Base-by-base conservation (phyloP, 2,113 vertebrate genomes). In the Saccopteryx bilineata region DNA sequence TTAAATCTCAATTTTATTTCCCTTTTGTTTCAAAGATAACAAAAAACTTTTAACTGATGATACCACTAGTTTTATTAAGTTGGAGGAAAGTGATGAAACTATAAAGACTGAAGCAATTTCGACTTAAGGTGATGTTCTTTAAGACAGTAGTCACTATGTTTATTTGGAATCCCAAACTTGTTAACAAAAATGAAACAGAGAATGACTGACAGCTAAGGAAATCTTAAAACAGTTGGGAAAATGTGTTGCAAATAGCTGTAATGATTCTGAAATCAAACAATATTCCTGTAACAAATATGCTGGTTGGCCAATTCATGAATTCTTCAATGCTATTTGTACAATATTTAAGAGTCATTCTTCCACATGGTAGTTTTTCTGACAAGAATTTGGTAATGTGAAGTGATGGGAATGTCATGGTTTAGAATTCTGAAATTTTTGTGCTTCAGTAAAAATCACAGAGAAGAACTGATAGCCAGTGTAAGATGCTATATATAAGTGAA, bases 191-290 rank as follows among this genome's bases (percentile, higher is more conserved):
- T 5, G 15, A 19, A n/a, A 75, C 58, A 86, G 17, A 75, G 69
- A 79, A 33, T 50, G 14, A 5, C 39, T 63, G n/a, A 50, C 6
- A 28, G 19, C 10, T 89, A 72, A 28, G 12, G 2, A 86, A 66
- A 63, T 68, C 33, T 91, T 50, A 71, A 68, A 93, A 21, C 48
- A 33, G 3, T 94, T 1, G 1, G 82, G 46, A 87, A 95, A 87
- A 28, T 26, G 46, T 82, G n/a, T 71, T 83, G 63, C 46, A 33
- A 88, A 61, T 91, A 85, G 54, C 33, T 83, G 5, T 50, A 56
- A 11, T 86, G 75, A 65, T 83, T 65, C 69, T 93, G 54, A 92
- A 96, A 82, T 84, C 28, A 79, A 80, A 46, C 39, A 86, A 85
- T 11, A 23, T 69, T 94, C 14, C 56, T 92, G 52, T 75, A 60